These are phyloP conservation scores for Benthosema pterotum DNA, from an alignment of 2,797 vertebrate genomes.

Conservation along the genomic window DNA sequence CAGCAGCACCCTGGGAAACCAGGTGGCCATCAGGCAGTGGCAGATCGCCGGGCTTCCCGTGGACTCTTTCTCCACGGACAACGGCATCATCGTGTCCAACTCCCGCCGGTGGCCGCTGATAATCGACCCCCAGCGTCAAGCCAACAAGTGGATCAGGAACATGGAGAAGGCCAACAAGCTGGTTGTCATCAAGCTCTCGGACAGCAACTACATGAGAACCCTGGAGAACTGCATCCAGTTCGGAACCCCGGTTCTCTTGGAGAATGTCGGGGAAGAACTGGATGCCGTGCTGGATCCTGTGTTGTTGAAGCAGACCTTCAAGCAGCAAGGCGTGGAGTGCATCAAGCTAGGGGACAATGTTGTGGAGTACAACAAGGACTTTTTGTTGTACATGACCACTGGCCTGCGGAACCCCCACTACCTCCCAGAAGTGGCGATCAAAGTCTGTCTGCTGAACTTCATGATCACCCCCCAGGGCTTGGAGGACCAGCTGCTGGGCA, in stretches of 20 bases:
- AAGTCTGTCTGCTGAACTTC: slow-evolving; percentile 95
- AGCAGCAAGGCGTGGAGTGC: slow-evolving; percentile 91
- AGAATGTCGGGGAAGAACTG: slow-evolving; percentile 91
- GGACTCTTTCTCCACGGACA: slow-evolving; percentile 93
- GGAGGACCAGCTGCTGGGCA: slow-evolving; percentile 93
- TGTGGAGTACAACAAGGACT: slow-evolving; percentile 89
- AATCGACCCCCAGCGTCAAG: slow-evolving; percentile 96
- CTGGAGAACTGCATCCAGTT: slow-evolving; percentile 91
- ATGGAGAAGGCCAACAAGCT: slow-evolving; percentile 92
- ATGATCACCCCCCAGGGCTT: slow-evolving; percentile 95
- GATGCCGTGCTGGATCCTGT: slow-evolving; percentile 91
- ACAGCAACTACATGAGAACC: slow-evolving; percentile 84
- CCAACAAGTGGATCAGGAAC: slow-evolving; percentile 96
- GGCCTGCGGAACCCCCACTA: slow-evolving; percentile 94
- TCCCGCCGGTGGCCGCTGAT: slow-evolving; percentile 93
- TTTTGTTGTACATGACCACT: slow-evolving; percentile 93
- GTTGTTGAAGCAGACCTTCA: slow-evolving; percentile 92
- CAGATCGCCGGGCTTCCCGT: slow-evolving; percentile 91
- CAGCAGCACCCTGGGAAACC: slow-evolving; percentile 87
- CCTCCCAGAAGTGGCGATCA: slow-evolving; percentile 91
- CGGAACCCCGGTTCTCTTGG: slow-evolving; percentile 89
- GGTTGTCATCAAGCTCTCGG: slow-evolving; percentile 88
- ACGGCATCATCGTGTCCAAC: slow-evolving; percentile 92
- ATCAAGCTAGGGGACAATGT: slow-evolving; percentile 93
- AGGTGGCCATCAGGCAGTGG: slow-evolving; percentile 89